Evolutionary conservation across 1,140 invertebrate species (phyloP).

Genomic region (Pentalonia nigronervosa): DNA sequence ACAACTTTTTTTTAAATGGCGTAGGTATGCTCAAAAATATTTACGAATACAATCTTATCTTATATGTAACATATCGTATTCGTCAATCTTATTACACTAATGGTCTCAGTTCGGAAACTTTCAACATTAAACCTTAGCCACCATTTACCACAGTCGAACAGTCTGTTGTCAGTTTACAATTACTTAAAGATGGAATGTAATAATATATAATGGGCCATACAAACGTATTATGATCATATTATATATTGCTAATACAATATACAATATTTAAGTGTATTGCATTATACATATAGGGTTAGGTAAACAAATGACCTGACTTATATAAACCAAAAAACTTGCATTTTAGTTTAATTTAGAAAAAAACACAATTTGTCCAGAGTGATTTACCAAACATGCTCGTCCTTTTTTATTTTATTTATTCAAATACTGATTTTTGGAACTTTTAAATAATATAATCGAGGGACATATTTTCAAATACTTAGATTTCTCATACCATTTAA

Average conservation of each 20-base stretch:
- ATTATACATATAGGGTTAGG: not conserved
- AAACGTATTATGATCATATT: not conserved
- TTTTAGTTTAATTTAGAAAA: not conserved
- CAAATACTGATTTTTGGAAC: no score
- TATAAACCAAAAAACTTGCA: not conserved
- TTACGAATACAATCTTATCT: not conserved
- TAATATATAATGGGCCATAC: not conserved
- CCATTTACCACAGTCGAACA: not conserved
- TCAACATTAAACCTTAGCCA: no score
- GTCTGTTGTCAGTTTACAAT: not conserved
- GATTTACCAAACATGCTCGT: not conserved
- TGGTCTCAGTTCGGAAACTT: not conserved
- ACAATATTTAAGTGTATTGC: not conserved
- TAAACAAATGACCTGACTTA: not conserved
- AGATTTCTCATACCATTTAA: no score
- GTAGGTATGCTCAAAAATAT: not conserved
- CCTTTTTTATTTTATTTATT: not conserved
- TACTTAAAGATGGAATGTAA: not conserved
- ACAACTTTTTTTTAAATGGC: not conserved
- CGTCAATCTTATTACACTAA: not conserved
- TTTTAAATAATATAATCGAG: no score
- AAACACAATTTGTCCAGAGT: not conserved
- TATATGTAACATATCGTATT: not conserved
- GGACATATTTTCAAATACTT: no score
- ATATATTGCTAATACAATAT: not conserved